A percentile compares a stretch with the other conserved stretches of the same genome.
Evolutionary conservation across 2,797 vertebrate species (phyloP).

Genomic region (Rhinichthys osculus): DNA sequence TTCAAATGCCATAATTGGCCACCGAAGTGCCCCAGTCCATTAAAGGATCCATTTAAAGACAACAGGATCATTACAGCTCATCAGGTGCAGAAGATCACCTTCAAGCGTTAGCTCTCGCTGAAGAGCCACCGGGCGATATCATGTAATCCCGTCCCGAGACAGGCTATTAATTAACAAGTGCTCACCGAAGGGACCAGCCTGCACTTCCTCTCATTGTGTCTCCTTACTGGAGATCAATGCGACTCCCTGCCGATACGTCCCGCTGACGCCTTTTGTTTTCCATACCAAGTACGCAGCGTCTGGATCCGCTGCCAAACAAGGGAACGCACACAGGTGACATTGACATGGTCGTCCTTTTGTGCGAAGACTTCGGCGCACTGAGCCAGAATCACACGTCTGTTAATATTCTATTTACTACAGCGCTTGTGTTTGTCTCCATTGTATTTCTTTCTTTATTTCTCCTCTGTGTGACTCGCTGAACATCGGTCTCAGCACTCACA

Average conservation of each 20-base stretch:
- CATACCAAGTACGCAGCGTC: constrained; percentile 2
- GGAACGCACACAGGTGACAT: constrained; percentile 4
- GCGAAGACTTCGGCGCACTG: neutral
- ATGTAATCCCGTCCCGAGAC: constrained; percentile 68
- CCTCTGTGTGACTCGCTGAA: neutral
- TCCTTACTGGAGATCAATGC: constrained; percentile 76
- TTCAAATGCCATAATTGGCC: constrained; percentile 1
- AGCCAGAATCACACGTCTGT: constrained; percentile 8
- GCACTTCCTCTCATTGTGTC: constrained; percentile 71
- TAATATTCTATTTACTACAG: constrained; percentile 23
- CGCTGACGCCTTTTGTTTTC: constrained; percentile 68
- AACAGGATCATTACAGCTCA: constrained; percentile 56
- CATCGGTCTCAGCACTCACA: neutral
- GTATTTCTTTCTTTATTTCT: constrained; percentile 11
- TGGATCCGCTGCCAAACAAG: constrained; percentile 6
- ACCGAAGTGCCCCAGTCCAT: constrained; percentile 47
- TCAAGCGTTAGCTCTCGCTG: constrained; percentile 60
- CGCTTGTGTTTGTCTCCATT: neutral
- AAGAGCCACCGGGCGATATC: constrained; percentile 65
- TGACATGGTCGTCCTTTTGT: constrained; percentile 15
- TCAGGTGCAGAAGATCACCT: constrained; percentile 63
- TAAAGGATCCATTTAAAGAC: constrained; percentile 61
- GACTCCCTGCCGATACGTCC: constrained; percentile 70
- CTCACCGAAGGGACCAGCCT: constrained; percentile 64
- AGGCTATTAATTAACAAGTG: constrained; percentile 80